Base-by-base conservation (phyloP, 2,113 vertebrate genomes). In the Miniopterus natalensis region DNA sequence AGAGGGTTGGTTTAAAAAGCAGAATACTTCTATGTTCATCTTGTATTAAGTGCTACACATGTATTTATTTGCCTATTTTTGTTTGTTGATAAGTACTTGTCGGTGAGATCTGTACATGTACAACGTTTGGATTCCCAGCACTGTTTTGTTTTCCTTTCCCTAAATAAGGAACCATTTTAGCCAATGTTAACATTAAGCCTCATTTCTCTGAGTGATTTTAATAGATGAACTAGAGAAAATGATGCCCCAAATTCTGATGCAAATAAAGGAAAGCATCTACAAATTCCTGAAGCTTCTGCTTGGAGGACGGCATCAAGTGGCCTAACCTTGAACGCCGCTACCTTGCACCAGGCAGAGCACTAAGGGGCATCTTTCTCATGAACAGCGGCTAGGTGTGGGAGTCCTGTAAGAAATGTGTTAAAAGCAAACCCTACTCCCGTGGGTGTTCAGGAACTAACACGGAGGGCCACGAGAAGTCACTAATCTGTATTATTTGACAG, bases 161-260 rank as follows among this genome's bases (percentile, higher is more conserved):
- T 87, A 42, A 68, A 20, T n/a, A 89, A 53, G 51, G 36, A 83
- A 84, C 61, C 23, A 85, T 40, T 74, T 45, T 40, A n/a, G 5
- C 4, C 36, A 74, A 47, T 70, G 17, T 53, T 84, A 88, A 93
- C 66, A 51, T 23, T 53, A 88, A 71, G 17, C 71, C 4, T 61
- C n/a, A 88, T 71, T 93, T 92, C 42, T 74, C 65, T 42, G 1
- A 95, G 14, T 68, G 23, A 80, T 80, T 78, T 85, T 75, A 79
- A 49, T 36, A 77, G 6, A 27, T 74, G 4, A 73, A 71, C 5
- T 90, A 75, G 71, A 29, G 20, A 42, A 80, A 57, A 85, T 49
- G 21, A 25, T 81, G 23, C 70, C 20, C 15, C 53, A 71, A 83
- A 71, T 61, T 65, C 3, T 36, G 36, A 93, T 65, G 31, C 40